Percentiles rank a stretch among this genome's conserved stretches.
phyloP scores from a whole-genome alignment of 2,113 vertebrate species.

The Porphyrio hochstetteri region DNA sequence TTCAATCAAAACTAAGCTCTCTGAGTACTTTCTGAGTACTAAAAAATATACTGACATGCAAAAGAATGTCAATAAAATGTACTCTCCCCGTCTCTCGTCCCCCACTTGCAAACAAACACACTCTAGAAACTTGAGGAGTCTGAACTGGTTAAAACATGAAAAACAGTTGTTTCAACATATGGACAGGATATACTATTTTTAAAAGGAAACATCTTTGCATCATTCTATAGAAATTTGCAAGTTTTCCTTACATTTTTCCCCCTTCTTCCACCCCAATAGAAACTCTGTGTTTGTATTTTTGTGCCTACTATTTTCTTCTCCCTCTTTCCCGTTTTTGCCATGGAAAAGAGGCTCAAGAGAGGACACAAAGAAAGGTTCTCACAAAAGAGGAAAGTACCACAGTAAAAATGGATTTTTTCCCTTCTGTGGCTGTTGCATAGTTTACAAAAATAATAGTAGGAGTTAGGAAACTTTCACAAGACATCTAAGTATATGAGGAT shows the following conservation, averaged over 20 bases:
- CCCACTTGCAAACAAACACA: not conserved
- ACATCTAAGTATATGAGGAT: not conserved
- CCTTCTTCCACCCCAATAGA: not conserved
- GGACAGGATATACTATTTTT: not conserved
- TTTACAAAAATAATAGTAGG: not conserved
- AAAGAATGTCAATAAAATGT: not conserved
- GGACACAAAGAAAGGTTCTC: not conserved
- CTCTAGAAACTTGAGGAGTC: not conserved
- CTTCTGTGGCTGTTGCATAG: not conserved
- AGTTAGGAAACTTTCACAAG: not conserved
- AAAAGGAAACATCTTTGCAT: not conserved
- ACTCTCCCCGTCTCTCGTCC: not conserved
- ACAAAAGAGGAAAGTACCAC: not conserved
- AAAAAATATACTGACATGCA: not conserved
- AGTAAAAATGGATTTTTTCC: not conserved
- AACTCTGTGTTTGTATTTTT: not conserved
- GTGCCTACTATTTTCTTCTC: not conserved
- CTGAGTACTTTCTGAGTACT: not conserved
- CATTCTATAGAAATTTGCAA: not conserved
- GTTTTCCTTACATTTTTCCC: not conserved
- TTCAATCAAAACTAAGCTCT: not conserved
- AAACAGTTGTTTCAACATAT: not conserved
- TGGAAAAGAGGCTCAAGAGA: not conserved
- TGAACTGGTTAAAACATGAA: not conserved
- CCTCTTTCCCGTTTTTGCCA: not conserved